Conservation (phyloP, 2,797 vertebrate genomes). For the Rhincodon typus region DNA sequence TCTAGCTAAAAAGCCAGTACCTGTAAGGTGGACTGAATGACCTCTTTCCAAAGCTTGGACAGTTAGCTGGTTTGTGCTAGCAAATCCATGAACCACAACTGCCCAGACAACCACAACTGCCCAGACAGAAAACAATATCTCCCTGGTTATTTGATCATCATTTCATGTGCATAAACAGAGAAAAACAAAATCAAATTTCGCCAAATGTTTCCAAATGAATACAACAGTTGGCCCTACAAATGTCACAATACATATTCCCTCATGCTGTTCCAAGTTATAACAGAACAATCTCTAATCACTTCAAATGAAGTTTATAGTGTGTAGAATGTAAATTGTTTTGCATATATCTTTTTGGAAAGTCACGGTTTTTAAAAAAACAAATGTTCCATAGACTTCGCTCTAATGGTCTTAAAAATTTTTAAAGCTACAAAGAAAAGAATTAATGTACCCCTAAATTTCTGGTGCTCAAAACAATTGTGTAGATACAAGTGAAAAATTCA, state of each 20-base stretch:
- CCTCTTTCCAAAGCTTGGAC: too few species aligned
- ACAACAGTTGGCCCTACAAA: too few species aligned
- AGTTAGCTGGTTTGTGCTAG: too few species aligned
- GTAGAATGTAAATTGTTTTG: background rate
- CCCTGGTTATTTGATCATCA: too few species aligned
- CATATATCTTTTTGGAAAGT: background rate
- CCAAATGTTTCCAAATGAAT: too few species aligned
- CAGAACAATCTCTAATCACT: background rate
- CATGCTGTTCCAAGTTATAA: background rate
- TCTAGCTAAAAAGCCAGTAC: too few species aligned
- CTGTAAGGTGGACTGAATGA: too few species aligned
- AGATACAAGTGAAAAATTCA: background rate
- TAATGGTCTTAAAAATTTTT: background rate
- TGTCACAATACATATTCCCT: background rate
- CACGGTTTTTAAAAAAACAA: background rate
- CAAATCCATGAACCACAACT: too few species aligned
- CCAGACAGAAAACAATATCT: too few species aligned
- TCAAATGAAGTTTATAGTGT: background rate
- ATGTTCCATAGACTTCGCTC: background rate
- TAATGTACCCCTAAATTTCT: background rate
- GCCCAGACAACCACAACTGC: too few species aligned
- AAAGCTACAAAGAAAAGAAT: background rate
- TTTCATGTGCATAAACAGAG: too few species aligned
- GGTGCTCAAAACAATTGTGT: background rate
- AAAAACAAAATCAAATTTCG: too few species aligned